Evolutionary conservation across 1,140 invertebrate species (phyloP), one percentile per base, ranked within the genome.

Genomic region (Hormaphis cornu): DNA sequence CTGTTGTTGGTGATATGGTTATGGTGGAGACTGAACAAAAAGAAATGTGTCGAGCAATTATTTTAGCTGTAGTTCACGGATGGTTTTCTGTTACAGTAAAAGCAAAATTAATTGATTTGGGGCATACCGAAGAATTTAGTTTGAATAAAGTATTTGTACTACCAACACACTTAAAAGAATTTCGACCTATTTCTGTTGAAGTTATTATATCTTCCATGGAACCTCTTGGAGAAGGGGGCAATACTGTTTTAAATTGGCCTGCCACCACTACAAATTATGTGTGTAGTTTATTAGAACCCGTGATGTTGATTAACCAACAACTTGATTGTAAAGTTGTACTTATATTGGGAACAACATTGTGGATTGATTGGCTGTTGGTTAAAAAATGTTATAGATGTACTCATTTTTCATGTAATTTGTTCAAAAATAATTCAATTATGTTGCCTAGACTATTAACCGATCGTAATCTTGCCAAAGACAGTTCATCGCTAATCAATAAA

Each of bases 311-410:
- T 5, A 3, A 50, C 22, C 3, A 50, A 48, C 26, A 66, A 48
- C 35, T 66, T 35, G 50, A 35, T 48, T 44, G 61, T 8, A 66
- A 66, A 66, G 61, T 66, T 46, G 61, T 50, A 66, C 28, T 66
- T 35, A n/a, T 4, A 46, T 30, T 66, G 24, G 61, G 61, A 46
- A 48, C n/a, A 22, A 50, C 28, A 6, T n/a, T 66, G 8, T 66
- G 61, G 61, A n/a, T 66, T 46, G n/a, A 22, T 48, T 50, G 61
- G 61, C 24, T 66, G 5, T 50, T 66, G 24, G 28, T 35, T 9
- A 48, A 50, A 20, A 46, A 66, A 50, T 66, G 61, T 66, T 9
- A 24, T 8, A 66, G 33, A 22, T 66, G 61, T 66, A 50, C 61
- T 35, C 61, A 66, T n/a, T 50, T 50, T 20, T 1, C 18, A 16